Evolutionary conservation across 2,113 vertebrate species (phyloP).

Genomic region (Pollachius pollachius): DNA sequence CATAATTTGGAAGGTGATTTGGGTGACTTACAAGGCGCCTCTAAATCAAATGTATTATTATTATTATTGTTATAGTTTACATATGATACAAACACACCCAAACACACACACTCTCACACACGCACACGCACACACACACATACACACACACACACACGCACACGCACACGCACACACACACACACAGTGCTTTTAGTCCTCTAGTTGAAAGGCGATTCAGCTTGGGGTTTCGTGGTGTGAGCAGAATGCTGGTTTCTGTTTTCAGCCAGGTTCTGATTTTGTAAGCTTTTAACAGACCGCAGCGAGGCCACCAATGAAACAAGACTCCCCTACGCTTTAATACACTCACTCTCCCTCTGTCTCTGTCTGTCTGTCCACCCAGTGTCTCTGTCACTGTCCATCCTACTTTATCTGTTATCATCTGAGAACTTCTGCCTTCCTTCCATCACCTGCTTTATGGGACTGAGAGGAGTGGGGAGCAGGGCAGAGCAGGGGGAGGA

Average conservation of each 20-base stretch:
- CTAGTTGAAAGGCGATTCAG: conserved; percentile 77
- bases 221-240: conserved; percentile 68
- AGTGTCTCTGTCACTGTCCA: neutral
- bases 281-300: conserved; percentile 65
- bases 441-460: too few relatives aligned
- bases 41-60: too few relatives aligned
- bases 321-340: conserved; percentile 50
- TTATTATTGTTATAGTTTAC: too few relatives aligned
- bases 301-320: conserved; percentile 61
- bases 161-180: conserved; percentile 23
- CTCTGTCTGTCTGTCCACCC: neutral
- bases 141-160: conserved; percentile 17
- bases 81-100: too few relatives aligned
- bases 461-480: too few relatives aligned
- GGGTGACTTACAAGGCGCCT: too few relatives aligned
- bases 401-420: neutral
- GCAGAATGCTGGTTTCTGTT: conserved; percentile 59
- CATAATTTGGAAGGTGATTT: too few relatives aligned
- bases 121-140: neutral
- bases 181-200: conserved; percentile 56
- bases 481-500: too few relatives aligned
- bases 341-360: conserved; percentile 21
- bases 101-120: neutral
- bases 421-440: neutral
- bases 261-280: conserved; percentile 42